Conservation (phyloP, 2,113 vertebrate genomes). For the Erythrocercus mccallii region DNA sequence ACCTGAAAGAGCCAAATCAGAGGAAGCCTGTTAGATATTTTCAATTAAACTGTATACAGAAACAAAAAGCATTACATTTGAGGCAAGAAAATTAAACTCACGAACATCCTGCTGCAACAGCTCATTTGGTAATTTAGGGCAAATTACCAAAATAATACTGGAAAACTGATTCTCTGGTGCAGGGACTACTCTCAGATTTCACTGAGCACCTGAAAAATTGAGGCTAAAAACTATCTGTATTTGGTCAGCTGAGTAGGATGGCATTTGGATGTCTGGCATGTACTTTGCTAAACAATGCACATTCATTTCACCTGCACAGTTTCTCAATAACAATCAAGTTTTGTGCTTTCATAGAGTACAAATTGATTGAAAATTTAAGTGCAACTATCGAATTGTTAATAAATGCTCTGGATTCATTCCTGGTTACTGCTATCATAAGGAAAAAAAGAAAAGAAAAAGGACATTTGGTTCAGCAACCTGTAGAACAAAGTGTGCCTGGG, state of each 20-base stretch:
- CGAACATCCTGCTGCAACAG: neutral
- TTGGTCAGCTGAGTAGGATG: neutral
- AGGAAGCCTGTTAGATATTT: neutral
- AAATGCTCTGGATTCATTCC: neutral
- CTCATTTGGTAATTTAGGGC: neutral
- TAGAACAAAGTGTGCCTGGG: neutral
- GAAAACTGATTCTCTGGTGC: neutral
- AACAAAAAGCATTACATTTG: neutral
- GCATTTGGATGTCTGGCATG: neutral
- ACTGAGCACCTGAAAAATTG: neutral
- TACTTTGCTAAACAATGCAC: neutral
- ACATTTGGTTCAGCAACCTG: neutral
- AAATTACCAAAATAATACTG: neutral
- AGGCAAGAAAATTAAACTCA: neutral
- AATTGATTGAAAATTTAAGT: neutral
- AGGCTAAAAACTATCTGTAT: neutral
- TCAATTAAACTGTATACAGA: neutral
- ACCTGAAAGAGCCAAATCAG: neutral
- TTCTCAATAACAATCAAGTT: neutral
- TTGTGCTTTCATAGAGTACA: neutral
- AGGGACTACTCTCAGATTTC: neutral
- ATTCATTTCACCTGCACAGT: neutral
- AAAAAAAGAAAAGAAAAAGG: neutral
- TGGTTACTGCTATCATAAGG: neutral
- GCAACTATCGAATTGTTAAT: neutral